Conservation (phyloP, 1,140 invertebrate species). For the Pseudomyrmex cubaensis region DNA sequence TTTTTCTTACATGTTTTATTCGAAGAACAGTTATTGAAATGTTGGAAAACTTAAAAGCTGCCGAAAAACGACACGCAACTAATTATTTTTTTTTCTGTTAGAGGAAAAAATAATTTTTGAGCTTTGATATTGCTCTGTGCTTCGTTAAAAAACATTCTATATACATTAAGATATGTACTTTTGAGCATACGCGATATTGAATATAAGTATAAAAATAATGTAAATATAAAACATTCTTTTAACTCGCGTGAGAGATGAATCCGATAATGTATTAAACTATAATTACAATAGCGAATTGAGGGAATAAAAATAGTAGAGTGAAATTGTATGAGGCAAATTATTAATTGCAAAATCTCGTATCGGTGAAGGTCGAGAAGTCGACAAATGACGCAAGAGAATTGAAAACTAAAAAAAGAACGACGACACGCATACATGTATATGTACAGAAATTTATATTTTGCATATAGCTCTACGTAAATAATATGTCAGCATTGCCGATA, state of each 20-base stretch:
- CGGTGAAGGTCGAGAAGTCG: conserved; percentile 17
- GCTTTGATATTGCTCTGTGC: no score
- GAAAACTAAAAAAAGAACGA: conserved; percentile 3
- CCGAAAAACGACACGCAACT: no score
- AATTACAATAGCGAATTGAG: conserved; percentile 17
- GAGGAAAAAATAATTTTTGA: no score
- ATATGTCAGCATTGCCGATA: conserved; percentile 31
- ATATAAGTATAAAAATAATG: conserved; percentile 37
- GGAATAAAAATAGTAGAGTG: conserved; percentile 38
- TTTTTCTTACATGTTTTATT: no score
- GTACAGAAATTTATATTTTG: conserved; percentile 56
- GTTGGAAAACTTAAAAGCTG: no score
- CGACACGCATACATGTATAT: conserved; percentile 31
- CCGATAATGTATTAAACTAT: conserved; percentile 15
- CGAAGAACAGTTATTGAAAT: no score
- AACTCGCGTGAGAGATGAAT: conserved; percentile 31
- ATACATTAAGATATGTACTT: conserved; percentile 4
- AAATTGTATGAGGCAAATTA: conserved; percentile 13
- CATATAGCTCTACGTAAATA: conserved; percentile 37
- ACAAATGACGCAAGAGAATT: conserved; percentile 44
- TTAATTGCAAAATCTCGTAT: conserved; percentile 42
- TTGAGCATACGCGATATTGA: conserved; percentile 18
- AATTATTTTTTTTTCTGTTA: no score
- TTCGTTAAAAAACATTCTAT: not conserved
- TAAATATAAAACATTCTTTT: conserved; percentile 51